A percentile compares a stretch with the other conserved stretches of the same genome.
These are phyloP conservation scores for Pecten maximus DNA, from an alignment of 2,888 invertebrate genomes.

Conservation along the genomic window DNA sequence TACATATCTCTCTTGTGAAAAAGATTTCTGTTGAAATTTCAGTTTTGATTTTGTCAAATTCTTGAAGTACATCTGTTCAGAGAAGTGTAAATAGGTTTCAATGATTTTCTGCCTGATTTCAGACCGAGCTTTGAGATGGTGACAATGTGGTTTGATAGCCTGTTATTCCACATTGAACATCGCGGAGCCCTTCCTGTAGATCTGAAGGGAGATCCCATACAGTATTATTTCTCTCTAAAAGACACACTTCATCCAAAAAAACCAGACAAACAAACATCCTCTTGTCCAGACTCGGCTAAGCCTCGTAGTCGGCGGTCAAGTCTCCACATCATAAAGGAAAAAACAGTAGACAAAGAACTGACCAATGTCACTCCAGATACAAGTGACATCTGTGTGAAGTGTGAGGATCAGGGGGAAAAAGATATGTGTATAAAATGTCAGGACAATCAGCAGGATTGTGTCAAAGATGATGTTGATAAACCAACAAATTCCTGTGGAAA, in stretches of 20 bases:
- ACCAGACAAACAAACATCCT: background rate
- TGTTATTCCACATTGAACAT: conserved; percentile 73
- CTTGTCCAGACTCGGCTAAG: background rate
- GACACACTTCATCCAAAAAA: conserved; percentile 35
- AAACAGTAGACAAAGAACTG: background rate
- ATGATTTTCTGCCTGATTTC: no score
- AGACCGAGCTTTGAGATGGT: conserved; percentile 95
- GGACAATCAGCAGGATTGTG: background rate
- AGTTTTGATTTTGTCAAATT: no score
- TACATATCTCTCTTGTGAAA: no score
- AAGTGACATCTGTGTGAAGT: background rate
- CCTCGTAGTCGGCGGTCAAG: conserved; percentile 1
- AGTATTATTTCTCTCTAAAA: conserved; percentile 49
- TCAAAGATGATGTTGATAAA: background rate
- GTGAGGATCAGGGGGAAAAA: background rate
- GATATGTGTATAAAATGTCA: background rate
- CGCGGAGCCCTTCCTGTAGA: conserved; percentile 70
- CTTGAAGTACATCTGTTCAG: no score
- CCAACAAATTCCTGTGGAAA: background rate
- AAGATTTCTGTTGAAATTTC: background rate
- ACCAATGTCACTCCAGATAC: background rate
- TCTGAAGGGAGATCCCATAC: conserved; percentile 72
- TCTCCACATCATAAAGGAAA: conserved; percentile 1
- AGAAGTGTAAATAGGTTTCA: no score
- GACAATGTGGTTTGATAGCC: conserved; percentile 89